These are phyloP conservation scores for Anhinga anhinga DNA, from an alignment of 2,113 vertebrate species.

Conservation along the genomic window DNA sequence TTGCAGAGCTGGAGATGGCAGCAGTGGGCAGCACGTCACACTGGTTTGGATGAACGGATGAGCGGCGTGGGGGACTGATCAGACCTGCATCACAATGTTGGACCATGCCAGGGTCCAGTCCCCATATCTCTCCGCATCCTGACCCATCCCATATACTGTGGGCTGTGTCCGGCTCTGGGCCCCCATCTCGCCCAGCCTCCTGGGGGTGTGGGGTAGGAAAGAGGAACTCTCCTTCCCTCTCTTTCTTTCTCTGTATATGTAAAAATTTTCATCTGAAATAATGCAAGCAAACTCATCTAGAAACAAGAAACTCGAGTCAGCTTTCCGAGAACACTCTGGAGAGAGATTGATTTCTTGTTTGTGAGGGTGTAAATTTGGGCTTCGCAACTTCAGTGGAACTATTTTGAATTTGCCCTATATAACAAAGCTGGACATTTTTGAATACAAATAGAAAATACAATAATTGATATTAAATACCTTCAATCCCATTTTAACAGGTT, in stretches of 20 bases:
- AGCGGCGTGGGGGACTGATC: background rate
- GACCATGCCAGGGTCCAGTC: background rate
- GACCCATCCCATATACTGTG: accelerated
- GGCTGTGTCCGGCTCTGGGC: accelerated
- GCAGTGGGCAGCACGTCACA: accelerated
- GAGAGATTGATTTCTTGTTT: background rate
- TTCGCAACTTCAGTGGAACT: background rate
- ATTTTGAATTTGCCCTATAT: background rate
- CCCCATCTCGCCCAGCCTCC: background rate
- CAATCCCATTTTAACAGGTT: background rate
- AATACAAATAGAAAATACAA: background rate
- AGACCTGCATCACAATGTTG: accelerated
- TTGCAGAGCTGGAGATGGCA: background rate
- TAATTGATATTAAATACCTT: background rate
- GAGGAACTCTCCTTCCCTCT: background rate
- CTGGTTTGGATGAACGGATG: background rate
- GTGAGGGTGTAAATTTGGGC: background rate
- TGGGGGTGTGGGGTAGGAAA: background rate
- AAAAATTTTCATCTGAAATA: background rate
- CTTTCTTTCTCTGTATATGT: background rate
- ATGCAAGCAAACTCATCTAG: background rate
- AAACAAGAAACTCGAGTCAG: background rate
- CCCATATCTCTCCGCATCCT: background rate
- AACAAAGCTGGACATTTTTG: background rate
- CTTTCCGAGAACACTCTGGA: background rate